Evolutionary conservation across 2,797 vertebrate genomes (phyloP).

Genomic region (Saxicola maurus): DNA sequence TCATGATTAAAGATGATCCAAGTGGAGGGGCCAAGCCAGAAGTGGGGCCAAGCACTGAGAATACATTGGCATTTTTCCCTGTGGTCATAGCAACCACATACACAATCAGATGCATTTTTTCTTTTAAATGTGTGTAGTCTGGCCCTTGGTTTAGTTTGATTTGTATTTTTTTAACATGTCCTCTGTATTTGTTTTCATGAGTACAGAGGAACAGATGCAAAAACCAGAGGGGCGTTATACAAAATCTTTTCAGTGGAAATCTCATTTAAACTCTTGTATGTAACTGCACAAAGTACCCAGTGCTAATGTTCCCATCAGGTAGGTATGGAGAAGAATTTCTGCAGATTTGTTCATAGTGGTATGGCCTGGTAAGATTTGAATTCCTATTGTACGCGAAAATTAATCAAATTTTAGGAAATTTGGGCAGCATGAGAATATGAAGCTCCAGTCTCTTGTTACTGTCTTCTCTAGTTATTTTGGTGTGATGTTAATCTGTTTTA

Average conservation of each 20-base stretch:
- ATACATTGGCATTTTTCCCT: not conserved
- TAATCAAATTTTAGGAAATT: not conserved
- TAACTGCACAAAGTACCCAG: not conserved
- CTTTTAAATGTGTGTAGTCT: not conserved
- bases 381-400: not conserved
- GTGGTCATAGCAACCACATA: not conserved
- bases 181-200: slow-evolving; percentile 24
- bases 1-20: slow-evolving; percentile 40
- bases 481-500: not conserved
- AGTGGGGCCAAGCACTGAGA: slow-evolving; percentile 7
- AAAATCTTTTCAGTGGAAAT: not conserved
- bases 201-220: slow-evolving; percentile 6
- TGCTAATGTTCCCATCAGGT: not conserved
- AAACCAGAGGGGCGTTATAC: not conserved
- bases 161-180: not conserved
- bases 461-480: not conserved
- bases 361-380: not conserved
- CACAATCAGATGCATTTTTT: slow-evolving; percentile 20
- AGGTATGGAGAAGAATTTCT: not conserved
- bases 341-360: not conserved
- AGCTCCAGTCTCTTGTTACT: not conserved
- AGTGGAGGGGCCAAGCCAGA: slow-evolving; percentile 8
- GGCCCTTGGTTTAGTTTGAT: slow-evolving; percentile 10
- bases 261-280: not conserved
- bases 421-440: not conserved